Conservation (phyloP, 2,113 vertebrate genomes). For the Hydrochoerus hydrochaeris region DNA sequence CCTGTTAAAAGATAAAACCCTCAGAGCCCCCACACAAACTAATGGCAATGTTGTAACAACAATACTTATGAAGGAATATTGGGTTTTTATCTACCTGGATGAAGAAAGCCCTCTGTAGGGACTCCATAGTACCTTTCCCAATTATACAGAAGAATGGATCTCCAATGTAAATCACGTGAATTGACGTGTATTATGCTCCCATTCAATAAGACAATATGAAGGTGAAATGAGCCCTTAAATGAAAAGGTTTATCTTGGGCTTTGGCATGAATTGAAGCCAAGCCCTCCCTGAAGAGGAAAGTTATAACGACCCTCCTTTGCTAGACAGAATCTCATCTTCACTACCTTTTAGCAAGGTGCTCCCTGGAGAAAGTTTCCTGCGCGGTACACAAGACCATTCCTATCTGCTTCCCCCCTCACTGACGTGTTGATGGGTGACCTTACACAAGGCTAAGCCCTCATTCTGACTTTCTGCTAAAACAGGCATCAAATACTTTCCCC, state of each 20-base stretch:
- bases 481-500: too few species aligned
- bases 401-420: too few species aligned
- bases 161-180: conserved; percentile 67
- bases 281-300: not conserved
- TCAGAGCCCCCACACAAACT: conserved; percentile 53
- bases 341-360: not conserved
- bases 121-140: conserved; percentile 51
- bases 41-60: conserved; percentile 47
- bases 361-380: not conserved
- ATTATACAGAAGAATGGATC: conserved; percentile 69
- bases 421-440: not conserved
- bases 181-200: conserved; percentile 26
- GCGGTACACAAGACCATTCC: not conserved
- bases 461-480: not conserved
- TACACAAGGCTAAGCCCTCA: not conserved
- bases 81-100: conserved; percentile 79
- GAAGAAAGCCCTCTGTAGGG: conserved; percentile 65
- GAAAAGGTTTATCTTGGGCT: conserved; percentile 61
- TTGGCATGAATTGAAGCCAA: conserved; percentile 56
- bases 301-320: not conserved
- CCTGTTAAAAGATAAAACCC: conserved; percentile 74
- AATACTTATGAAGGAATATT: conserved; percentile 60
- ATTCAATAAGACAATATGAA: conserved; percentile 71
- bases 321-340: not conserved
- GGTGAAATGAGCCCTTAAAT: conserved; percentile 63